Percentiles rank a stretch among this genome's conserved stretches.
phyloP scores from a whole-genome alignment of 2,797 vertebrate genomes.

The Lacerta bilineata region DNA sequence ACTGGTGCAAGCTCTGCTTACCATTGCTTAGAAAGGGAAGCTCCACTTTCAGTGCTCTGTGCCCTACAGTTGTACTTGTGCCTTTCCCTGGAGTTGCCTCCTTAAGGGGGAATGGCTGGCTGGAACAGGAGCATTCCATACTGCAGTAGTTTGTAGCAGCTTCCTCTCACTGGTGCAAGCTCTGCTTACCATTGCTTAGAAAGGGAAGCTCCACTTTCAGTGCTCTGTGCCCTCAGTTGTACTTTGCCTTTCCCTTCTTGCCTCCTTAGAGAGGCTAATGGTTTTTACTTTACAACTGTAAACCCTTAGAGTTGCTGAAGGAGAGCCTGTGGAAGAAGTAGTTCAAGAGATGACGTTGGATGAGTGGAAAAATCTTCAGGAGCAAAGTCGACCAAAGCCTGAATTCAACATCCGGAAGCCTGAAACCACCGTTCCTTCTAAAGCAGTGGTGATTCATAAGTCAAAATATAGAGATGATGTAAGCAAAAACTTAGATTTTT shows the following conservation, averaged over 20 bases:
- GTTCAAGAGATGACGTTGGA: conserved; percentile 94
- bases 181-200: background rate
- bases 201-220: background rate
- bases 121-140: background rate
- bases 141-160: background rate
- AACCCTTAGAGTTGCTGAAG: conserved; percentile 78
- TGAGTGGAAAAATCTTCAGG: conserved; percentile 94
- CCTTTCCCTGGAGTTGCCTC: too few relatives aligned
- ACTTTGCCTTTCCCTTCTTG: conserved; percentile 29
- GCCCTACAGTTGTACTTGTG: background rate
- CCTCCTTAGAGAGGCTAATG: conserved; percentile 58
- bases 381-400: conserved; percentile 87
- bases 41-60: background rate
- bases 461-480: conserved; percentile 86
- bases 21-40: background rate
- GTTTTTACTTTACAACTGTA: conserved; percentile 67
- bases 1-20: background rate
- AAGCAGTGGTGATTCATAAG: conserved; percentile 95
- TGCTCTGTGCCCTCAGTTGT: conserved; percentile 21
- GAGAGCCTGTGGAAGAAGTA: conserved; percentile 83
- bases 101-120: background rate
- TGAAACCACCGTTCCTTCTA: conserved; percentile 89
- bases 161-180: background rate
- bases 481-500: conserved; percentile 72
- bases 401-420: conserved; percentile 96